Percentiles rank a stretch among this genome's conserved stretches.
Conservation (phyloP, 30 jellyfish, hydroid and myxozoan species). For the Sanderia malayensis region DNA sequence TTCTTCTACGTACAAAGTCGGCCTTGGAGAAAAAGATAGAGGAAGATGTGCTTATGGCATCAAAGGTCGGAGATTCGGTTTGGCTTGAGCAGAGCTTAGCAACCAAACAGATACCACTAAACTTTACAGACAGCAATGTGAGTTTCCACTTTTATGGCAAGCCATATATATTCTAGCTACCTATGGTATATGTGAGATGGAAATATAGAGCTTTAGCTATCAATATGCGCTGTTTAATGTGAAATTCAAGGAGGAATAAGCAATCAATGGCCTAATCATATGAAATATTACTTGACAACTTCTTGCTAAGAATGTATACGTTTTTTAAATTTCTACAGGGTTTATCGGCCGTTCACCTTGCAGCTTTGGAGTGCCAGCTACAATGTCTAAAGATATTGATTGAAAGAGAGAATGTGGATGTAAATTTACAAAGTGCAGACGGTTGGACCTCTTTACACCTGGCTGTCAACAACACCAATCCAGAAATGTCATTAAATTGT, state of each 20-base stretch:
- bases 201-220: too few relatives aligned
- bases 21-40: constrained; percentile 50
- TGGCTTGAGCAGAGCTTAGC: constrained; percentile 63
- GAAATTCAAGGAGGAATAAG: too few relatives aligned
- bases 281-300: too few relatives aligned
- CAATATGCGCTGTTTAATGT: too few relatives aligned
- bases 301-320: too few relatives aligned
- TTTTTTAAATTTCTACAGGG: too few relatives aligned
- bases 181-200: too few relatives aligned
- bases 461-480: constrained; percentile 37
- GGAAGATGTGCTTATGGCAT: constrained; percentile 68
- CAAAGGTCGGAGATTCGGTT: constrained; percentile 61
- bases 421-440: constrained; percentile 31
- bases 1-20: constrained; percentile 36
- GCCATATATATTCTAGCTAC: not conserved
- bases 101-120: constrained; percentile 11
- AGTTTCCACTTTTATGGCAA: not conserved
- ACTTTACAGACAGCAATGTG: constrained; percentile 35
- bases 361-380: constrained; percentile 68
- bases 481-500: constrained; percentile 46
- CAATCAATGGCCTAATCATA: too few relatives aligned
- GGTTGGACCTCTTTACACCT: constrained; percentile 69
- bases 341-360: constrained; percentile 59
- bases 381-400: constrained; percentile 38
- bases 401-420: constrained; percentile 27